Evolutionary conservation across 1,140 invertebrate genomes (phyloP), one percentile per base, ranked within the genome.

Genomic region (Zaprionus vittiger): DNA sequence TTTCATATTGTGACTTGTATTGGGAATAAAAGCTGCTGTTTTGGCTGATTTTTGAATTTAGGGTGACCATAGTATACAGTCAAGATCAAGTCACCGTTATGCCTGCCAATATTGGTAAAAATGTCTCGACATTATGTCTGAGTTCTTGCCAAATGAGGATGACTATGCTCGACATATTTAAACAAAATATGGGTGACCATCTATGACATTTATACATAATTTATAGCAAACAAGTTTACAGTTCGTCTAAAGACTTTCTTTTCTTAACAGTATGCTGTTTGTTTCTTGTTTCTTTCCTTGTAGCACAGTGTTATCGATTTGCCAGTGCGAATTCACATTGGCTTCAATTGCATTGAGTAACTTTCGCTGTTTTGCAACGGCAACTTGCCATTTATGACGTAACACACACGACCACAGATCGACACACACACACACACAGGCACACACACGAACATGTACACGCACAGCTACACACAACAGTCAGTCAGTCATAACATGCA

Each of bases 291-390:
- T 4, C 20, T 52, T 17, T 1, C 1, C 22, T 24, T 65, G 78
- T 52, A 57, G 70, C 15, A 0, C 11, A 79, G 78, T 89, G 75
- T 44, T 87, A 87, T 87, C 81, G 84, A 87, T 89, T 79, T 66
- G 56, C 28, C 17, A 63, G 38, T 15, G 38, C 24, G 52, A 47
- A 38, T 67, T 68, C 71, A 56, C 79, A 77, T 86, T 77, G 74
- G 79, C 84, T 89, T 87, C 73, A 57, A 73, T 77, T 84, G 78
- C 81, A 89, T 87, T 87, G 84, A 87, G 84, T 72, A 87, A 87
- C 78, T 87, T 81, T 83, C 74, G 63, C 77, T 71, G 83, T 49
- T 38, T 68, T 64, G 61, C 67, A 31, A 68, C 44, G 55, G 38
- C 28, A 72, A 66, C 44, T 64, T 37, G 49, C 12, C 60, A 54